Evolutionary conservation across 2,888 invertebrate genomes (phyloP).

Genomic region (Luperina nickerlii): DNA sequence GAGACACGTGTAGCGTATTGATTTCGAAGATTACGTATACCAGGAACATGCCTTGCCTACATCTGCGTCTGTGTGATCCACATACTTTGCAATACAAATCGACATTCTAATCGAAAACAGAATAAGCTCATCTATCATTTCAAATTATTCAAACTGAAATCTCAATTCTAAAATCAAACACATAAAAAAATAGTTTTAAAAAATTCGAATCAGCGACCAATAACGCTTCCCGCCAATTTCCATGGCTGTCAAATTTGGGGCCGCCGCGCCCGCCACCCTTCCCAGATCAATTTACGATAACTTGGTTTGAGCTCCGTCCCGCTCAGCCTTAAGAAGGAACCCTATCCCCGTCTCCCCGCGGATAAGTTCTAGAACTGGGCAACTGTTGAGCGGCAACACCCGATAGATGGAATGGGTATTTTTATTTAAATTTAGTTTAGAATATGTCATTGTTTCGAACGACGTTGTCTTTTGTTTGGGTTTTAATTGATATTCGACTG

Average conservation of each 20-base stretch:
- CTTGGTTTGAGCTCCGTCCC: conserved; percentile 88
- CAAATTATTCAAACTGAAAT: conserved; percentile 57
- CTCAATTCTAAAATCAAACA: conserved; percentile 73
- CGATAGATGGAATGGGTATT: conserved; percentile 69
- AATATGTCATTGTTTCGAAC: conserved; percentile 19
- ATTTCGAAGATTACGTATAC: conserved; percentile 53
- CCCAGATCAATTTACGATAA: conserved; percentile 90
- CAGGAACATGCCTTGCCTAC: conserved; percentile 24
- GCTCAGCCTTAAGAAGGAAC: conserved; percentile 87
- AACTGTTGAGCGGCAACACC: conserved; percentile 73
- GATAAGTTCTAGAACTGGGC: conserved; percentile 86
- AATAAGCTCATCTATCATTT: conserved; percentile 62
- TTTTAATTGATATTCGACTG: conserved; percentile 40
- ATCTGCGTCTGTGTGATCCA: conserved; percentile 1
- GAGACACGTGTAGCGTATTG: conserved; percentile 62
- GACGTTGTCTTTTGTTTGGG: conserved; percentile 19
- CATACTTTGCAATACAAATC: conserved; percentile 8
- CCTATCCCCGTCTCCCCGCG: conserved; percentile 86
- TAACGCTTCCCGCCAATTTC: conserved; percentile 90
- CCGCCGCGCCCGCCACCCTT: conserved; percentile 79
- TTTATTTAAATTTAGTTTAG: conserved; percentile 44
- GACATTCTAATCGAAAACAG: conserved; percentile 23
- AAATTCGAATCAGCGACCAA: conserved; percentile 81
- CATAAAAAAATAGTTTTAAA: conserved; percentile 63
- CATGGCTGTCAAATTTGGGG: conserved; percentile 90